Evolutionary conservation across 2,113 vertebrate genomes (phyloP), one percentile per base, ranked within the genome.

Genomic region (Syngnathus scovelli): DNA sequence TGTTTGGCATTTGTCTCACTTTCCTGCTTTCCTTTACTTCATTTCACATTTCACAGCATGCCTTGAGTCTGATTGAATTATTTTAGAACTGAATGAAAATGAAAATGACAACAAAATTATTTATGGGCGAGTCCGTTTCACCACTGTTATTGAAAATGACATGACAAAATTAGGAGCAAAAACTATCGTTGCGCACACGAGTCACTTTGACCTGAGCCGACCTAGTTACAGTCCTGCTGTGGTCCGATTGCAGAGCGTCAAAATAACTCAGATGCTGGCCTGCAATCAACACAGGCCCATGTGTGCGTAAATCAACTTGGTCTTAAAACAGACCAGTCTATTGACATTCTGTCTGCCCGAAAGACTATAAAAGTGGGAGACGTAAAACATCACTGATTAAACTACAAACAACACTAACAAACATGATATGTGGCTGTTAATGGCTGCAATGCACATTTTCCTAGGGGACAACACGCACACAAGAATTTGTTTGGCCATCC

Each of bases 261-360:
- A 41, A 49, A 27, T 70, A 9, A 66, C 44, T n/a, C 59, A 51
- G 15, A 72, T 65, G 51, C 41, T 52, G 27, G 49, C 19, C 19
- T 3, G 8, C 19, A 48, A 48, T 43, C 52, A 62, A 13, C 27
- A 37, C 55, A 58, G 13, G 15, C 27, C 2, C 15, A 16, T 7
- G 6, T 15, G 5, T 16, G 55, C 3, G 15, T 37, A 58, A 66
- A 64, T 38, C 61, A 66, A 36, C 64, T 69, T 75, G 78, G 82
- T 82, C 46, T 74, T 82, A 77, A 71, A 82, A 77, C 54, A 61
- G 64, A 64, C 39, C 37, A 0, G 55, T 11, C 19, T 58, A 56
- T 77, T 37, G 41, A 80, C 71, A 61, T 8, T 54, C 69, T 65
- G 78, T 39, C 69, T 19, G 58, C 55, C 55, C 67, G 46, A 71